Evolutionary conservation across 2,888 invertebrate species (phyloP).

Genomic region (Hirtodrosophila duncani): DNA sequence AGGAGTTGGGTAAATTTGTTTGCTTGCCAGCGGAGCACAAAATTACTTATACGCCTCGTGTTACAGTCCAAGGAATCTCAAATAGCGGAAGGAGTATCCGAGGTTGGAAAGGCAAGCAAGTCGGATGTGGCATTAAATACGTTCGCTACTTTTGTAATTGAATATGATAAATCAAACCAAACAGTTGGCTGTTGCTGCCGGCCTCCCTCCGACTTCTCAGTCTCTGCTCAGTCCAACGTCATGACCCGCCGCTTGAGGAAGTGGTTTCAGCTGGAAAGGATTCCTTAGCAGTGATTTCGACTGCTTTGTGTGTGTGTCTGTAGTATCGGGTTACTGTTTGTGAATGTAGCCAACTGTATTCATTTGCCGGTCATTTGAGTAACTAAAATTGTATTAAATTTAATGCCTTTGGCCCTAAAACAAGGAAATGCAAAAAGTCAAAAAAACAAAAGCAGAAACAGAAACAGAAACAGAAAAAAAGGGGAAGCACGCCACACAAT

Average conservation of each 20-base stretch:
- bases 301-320: too few species aligned
- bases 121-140: slow-evolving; percentile 65
- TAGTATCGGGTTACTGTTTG: slow-evolving; percentile 30
- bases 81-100: too few species aligned
- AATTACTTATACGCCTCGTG: slow-evolving; percentile 63
- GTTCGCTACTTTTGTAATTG: slow-evolving; percentile 68
- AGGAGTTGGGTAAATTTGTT: too few species aligned
- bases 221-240: too few species aligned
- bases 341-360: slow-evolving; percentile 28
- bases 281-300: too few species aligned
- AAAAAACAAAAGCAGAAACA: slow-evolving; percentile 3
- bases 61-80: slow-evolving; percentile 10
- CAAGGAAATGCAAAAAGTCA: background rate
- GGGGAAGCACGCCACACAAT: slow-evolving; percentile 21
- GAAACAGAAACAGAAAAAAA: background rate
- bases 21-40: slow-evolving; percentile 23
- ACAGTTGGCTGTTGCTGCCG: slow-evolving; percentile 3
- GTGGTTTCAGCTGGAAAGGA: too few species aligned
- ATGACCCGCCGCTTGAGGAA: too few species aligned
- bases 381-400: slow-evolving; percentile 53
- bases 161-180: slow-evolving; percentile 74
- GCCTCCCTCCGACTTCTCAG: too few species aligned
- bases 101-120: background rate
- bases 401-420: slow-evolving; percentile 16
- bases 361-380: slow-evolving; percentile 32